Evolutionary conservation across 2,113 vertebrate species (phyloP), one percentile per base, ranked within the genome.

Genomic region (Urocitellus parryii): DNA sequence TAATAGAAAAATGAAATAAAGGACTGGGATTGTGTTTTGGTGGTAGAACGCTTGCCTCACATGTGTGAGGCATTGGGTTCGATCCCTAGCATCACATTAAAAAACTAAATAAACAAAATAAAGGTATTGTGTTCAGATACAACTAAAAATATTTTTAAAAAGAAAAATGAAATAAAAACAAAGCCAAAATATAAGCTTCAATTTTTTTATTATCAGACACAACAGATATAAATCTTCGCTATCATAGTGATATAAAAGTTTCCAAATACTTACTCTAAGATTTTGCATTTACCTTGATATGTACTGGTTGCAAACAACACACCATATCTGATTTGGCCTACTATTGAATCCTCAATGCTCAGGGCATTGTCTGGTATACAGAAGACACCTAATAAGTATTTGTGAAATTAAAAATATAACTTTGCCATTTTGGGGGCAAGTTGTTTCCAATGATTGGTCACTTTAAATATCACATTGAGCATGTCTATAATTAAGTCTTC

Each of bases 401-500:
- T 65, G 22, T 74, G 42, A 85, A 80, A 65, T 65, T 5, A 63
- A 73, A 95, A 37, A 39, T 14, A 53, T 53, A 80, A 42, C 53
- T 68, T 72, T 53, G 42, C 61, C 42, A 77, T 25, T 77, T 77
- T 92, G 9, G 70, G 29, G 29, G 42, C 37, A 58, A 77, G 16
- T 56, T 89, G 48, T 58, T 74, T 84, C 42, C 65, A 86, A 22
- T 73, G 51, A 85, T n/a, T 86, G 53, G 32, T 34, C 8, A 85
- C 51, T 86, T 68, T 80, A 70, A 93, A 63, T 80, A 51, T 27
- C 34, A 77, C 27, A 25, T 34, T 70, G 70, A 77, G 48, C 67
- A 63, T 87, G 68, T 73, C 61, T 82, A 29, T 88, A 77, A 27
- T 79, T 73, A 91, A 56, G 24, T 45, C 73, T 96, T 93, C n/a